Conservation (phyloP, 2,113 vertebrate species). For the Myotis davidii region DNA sequence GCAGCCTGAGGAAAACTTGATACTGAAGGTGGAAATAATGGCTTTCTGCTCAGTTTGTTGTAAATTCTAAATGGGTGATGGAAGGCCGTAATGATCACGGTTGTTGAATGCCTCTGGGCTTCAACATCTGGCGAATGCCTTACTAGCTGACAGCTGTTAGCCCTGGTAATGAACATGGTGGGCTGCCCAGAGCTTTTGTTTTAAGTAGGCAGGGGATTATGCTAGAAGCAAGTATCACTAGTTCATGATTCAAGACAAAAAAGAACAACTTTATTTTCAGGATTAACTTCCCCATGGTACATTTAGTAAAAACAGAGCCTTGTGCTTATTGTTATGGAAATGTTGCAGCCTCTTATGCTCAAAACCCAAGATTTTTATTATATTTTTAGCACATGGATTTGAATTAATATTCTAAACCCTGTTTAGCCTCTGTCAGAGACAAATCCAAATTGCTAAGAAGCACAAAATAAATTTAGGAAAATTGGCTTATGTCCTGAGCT, state of each 20-base stretch:
- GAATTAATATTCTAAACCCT: conserved; percentile 55
- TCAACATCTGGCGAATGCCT: conserved; percentile 85
- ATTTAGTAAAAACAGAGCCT: background rate
- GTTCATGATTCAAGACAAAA: background rate
- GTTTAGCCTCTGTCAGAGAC: conserved; percentile 55
- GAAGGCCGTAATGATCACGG: conserved; percentile 84
- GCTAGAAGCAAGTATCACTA: background rate
- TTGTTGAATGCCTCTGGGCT: conserved; percentile 81
- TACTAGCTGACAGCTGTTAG: conserved; percentile 74
- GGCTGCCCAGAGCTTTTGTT: conserved; percentile 64
- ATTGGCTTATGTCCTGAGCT: conserved; percentile 38
- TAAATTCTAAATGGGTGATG: conserved; percentile 87
- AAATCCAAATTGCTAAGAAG: conserved; percentile 60
- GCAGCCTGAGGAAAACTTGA: conserved; percentile 93
- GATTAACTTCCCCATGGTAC: conserved; percentile 54
- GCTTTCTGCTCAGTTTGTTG: conserved; percentile 90
- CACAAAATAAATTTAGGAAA: conserved; percentile 66
- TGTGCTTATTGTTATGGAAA: conserved; percentile 33
- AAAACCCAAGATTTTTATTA: conserved; percentile 63
- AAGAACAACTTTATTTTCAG: conserved; percentile 46
- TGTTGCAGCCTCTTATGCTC: conserved; percentile 25
- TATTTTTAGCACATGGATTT: conserved; percentile 61
- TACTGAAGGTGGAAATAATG: conserved; percentile 91
- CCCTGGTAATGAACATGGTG: conserved; percentile 2
- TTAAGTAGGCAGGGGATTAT: conserved; percentile 2